Base-by-base conservation (phyloP, 2,113 vertebrate species). In the Anser cygnoides region DNA sequence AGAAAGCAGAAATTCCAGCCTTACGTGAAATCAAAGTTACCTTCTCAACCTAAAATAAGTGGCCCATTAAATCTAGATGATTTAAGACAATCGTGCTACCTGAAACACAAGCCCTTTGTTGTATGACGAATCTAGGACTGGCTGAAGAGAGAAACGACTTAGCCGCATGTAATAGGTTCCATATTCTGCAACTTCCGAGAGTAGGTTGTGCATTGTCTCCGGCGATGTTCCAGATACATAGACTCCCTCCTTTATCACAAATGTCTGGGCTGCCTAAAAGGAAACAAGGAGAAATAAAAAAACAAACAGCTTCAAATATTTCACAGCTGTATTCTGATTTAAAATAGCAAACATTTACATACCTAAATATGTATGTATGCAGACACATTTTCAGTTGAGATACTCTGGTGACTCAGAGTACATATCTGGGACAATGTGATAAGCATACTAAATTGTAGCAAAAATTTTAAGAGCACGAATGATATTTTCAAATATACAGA, bases 21-120 rank as follows among this genome's bases (percentile, higher is more conserved):
- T 82, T 26, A 49, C 14, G 39, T 0, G 0, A 82, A 94, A 82
- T 19, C n/a, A 55, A 73, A 74, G 10, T 28, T 33, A 71, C 11
- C 7, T 72, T 68, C 39, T 57, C 58, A 29, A 82, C 33, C 57
- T 61, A 59, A 62, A 37, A 71, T 13, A 84, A 82, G 0, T 35
- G 50, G 23, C 4, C 7, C 21, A 68, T 31, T 87, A 46, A 41
- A 73, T 54, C 44, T 10, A 31, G 22, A 35, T 70, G 5, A 75
- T 43, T 63, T 50, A 54, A 70, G 43, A 58, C 19, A 68, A 13
- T 3, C 26, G 11, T 17, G 78, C 80, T 93, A 99, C 99, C 99
- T 99, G 99, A 95, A 99, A 99, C 61, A 99, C 99, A 6, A 99
- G 98, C 54, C 99, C 99, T 93, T 98, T 99, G 95, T 98, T 98